phyloP scores from a whole-genome alignment of 2,797 vertebrate genomes.

The Notolepis coatsorum region DNA sequence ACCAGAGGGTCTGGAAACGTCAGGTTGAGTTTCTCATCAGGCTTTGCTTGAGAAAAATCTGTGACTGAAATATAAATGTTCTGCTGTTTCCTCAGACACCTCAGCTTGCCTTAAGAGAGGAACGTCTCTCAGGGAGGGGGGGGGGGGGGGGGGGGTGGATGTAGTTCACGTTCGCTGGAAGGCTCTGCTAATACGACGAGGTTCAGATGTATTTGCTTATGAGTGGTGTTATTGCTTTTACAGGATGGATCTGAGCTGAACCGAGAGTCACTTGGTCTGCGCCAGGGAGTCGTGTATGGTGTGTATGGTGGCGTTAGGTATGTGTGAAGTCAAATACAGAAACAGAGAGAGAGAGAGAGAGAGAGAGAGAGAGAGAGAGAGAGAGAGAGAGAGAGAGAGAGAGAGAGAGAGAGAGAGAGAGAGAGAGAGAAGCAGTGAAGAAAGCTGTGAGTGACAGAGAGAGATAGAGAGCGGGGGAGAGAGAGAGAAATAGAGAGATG shows the following conservation, averaged over 20 bases:
- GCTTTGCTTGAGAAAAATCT: slow-evolving; percentile 27
- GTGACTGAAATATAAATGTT: slow-evolving; percentile 19
- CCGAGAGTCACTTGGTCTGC: slow-evolving; percentile 18
- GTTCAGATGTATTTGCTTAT: neutral
- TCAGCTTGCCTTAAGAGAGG: neutral
- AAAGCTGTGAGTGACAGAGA: neutral
- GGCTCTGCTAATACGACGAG: too few species aligned
- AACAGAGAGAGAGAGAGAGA: neutral
- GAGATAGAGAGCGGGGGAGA: neutral
- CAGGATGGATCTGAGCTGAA: slow-evolving; percentile 17
- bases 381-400: slow-evolving; percentile 23
- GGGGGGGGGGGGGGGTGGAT: too few species aligned
- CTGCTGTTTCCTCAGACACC: slow-evolving; percentile 17
- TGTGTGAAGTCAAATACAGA: slow-evolving; percentile 46
- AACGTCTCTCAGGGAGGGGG: too few species aligned
- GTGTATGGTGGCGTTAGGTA: slow-evolving; percentile 33
- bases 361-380: neutral
- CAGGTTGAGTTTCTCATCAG: slow-evolving; percentile 30
- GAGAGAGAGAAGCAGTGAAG: neutral
- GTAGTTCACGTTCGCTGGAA: too few species aligned
- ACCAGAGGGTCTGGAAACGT: slow-evolving; percentile 16
- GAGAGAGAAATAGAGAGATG: neutral
- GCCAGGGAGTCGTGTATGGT: slow-evolving; percentile 24
- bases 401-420: neutral
- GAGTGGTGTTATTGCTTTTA: neutral